Percentiles rank a stretch among this genome's conserved stretches.
Conservation (phyloP, 2,113 vertebrate genomes). For the Amblyornis subalaris region DNA sequence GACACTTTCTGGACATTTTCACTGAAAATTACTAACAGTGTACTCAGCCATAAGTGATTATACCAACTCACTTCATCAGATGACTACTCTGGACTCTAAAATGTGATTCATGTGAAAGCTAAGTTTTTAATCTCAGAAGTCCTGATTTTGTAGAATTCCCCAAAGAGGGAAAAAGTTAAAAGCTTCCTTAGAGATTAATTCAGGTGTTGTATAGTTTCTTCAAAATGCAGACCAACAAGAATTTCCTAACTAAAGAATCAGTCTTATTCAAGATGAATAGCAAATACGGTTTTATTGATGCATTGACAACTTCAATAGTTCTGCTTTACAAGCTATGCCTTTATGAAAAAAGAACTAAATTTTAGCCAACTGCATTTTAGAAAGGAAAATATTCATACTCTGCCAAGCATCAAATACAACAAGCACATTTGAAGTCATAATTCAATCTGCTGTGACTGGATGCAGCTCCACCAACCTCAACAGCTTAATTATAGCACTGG, state of each 20-base stretch:
- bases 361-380: neutral
- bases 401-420: neutral
- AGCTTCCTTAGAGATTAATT: constrained; percentile 20
- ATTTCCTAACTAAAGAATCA: neutral
- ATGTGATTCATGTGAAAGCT: neutral
- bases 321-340: neutral
- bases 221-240: neutral
- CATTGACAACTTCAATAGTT: neutral
- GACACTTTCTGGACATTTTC: neutral
- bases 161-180: neutral
- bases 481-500: constrained; percentile 11
- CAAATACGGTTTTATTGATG: neutral
- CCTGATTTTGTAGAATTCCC: neutral
- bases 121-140: neutral
- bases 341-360: neutral
- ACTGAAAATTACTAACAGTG: neutral
- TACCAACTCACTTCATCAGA: neutral
- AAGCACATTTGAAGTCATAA: neutral
- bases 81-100: neutral
- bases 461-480: neutral
- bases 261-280: neutral
- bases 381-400: neutral
- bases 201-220: neutral
- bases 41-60: neutral
- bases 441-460: neutral